These are phyloP conservation scores for Hydrolagus colliei DNA, from an alignment of 2,797 vertebrate species.

Conservation along the genomic window DNA sequence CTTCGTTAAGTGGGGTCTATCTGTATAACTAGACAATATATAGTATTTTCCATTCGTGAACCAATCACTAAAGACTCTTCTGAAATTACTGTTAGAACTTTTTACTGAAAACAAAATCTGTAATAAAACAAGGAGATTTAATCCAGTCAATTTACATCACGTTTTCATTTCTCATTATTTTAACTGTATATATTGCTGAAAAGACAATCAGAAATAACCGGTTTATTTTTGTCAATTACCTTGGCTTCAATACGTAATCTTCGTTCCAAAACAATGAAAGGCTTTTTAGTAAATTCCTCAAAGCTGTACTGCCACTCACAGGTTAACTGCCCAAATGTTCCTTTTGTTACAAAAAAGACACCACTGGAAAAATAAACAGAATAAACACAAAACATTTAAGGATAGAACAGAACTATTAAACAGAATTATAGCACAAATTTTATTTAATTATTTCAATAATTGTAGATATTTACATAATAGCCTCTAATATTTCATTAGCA, in stretches of 20 bases:
- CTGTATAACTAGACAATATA: too few species aligned
- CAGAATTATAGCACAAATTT: neutral
- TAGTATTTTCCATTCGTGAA: too few species aligned
- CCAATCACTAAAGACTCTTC: too few species aligned
- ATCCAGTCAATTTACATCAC: neutral
- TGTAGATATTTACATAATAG: neutral
- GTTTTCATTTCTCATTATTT: neutral
- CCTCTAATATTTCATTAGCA: neutral
- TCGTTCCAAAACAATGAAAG: slow-evolving; percentile 76
- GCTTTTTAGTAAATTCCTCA: slow-evolving; percentile 92
- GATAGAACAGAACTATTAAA: neutral
- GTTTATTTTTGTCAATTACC: slow-evolving; percentile 51
- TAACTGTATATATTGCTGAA: neutral
- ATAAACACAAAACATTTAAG: neutral
- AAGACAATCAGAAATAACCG: neutral
- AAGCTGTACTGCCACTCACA: slow-evolving; percentile 96
- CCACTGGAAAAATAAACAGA: slow-evolving; percentile 59
- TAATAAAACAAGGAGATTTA: neutral
- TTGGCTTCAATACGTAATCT: slow-evolving; percentile 91
- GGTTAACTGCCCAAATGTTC: slow-evolving; percentile 89
- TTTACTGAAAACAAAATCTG: too few species aligned
- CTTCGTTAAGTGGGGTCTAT: too few species aligned
- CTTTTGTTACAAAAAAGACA: slow-evolving; percentile 90
- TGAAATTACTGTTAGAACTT: too few species aligned
- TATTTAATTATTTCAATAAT: neutral